Percentiles rank a stretch among this genome's conserved stretches.
These are phyloP conservation scores for Chrysotoxum bicinctum DNA, from an alignment of 2,888 invertebrate genomes.

Conservation along the genomic window DNA sequence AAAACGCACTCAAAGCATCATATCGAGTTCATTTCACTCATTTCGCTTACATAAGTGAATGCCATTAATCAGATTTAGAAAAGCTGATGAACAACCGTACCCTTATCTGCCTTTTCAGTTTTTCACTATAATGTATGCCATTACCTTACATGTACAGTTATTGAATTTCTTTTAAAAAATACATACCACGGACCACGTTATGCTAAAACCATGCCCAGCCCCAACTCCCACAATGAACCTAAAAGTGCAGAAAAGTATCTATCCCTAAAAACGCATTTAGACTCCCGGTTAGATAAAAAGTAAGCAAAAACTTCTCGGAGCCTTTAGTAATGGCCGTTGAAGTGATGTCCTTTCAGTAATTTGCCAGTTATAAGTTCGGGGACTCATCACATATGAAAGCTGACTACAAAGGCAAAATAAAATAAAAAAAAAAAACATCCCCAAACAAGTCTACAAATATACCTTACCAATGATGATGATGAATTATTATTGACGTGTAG, in stretches of 20 bases:
- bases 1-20: conserved; percentile 42
- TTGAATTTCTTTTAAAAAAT: conserved; percentile 44
- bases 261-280: conserved; percentile 45
- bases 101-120: not conserved
- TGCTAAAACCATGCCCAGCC: not conserved
- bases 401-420: not conserved
- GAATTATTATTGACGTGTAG: conserved; percentile 59
- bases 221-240: not conserved
- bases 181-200: not conserved
- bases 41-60: conserved; percentile 57
- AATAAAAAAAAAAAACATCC: not conserved
- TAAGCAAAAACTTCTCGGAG: conserved; percentile 2
- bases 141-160: not conserved
- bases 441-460: conserved; percentile 15
- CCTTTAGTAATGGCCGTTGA: conserved; percentile 19
- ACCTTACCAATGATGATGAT: conserved; percentile 49
- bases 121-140: not conserved
- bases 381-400: conserved; percentile 16
- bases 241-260: conserved; percentile 15
- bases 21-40: conserved; percentile 17
- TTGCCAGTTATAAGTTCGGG: conserved; percentile 42
- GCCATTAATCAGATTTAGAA: conserved; percentile 61
- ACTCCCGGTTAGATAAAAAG: not conserved
- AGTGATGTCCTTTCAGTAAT: conserved; percentile 16
- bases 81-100: not conserved